Evolutionary conservation across 2,888 invertebrate species (phyloP).

Genomic region (Diplazon laetatorius): DNA sequence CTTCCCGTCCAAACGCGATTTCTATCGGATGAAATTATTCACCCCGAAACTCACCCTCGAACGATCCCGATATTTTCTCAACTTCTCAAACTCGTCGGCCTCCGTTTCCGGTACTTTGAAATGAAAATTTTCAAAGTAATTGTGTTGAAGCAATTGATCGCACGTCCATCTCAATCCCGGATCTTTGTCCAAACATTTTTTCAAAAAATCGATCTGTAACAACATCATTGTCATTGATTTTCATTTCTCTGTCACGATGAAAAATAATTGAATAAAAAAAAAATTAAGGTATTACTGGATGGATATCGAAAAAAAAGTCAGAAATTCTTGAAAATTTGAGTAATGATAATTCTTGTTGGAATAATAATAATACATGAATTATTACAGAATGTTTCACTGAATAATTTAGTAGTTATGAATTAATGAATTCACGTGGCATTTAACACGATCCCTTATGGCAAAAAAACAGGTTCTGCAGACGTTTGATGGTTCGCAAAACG

Average conservation of each 20-base stretch:
- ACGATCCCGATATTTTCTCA: constrained; percentile 85
- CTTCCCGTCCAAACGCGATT: too few species aligned
- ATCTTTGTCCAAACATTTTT: constrained; percentile 98
- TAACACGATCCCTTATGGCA: too few species aligned
- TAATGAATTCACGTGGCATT: neutral
- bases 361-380: too few species aligned
- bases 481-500: too few species aligned
- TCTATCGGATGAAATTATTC: too few species aligned
- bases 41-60: constrained; percentile 84
- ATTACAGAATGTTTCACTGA: neutral
- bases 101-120: constrained; percentile 91
- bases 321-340: too few species aligned
- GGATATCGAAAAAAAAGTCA: too few species aligned
- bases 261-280: neutral
- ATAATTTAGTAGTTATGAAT: neutral
- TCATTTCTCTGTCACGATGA: neutral
- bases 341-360: too few species aligned
- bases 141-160: constrained; percentile 94
- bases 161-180: constrained; percentile 96
- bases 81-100: constrained; percentile 86
- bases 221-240: neutral
- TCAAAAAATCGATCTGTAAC: constrained; percentile 80
- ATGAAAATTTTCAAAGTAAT: constrained; percentile 95
- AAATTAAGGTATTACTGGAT: too few species aligned
- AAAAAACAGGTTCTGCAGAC: too few species aligned